Percentiles rank a stretch among this genome's conserved stretches.
phyloP scores from a whole-genome alignment of 2,797 vertebrate genomes.

The Chiloscyllium punctatum region DNA sequence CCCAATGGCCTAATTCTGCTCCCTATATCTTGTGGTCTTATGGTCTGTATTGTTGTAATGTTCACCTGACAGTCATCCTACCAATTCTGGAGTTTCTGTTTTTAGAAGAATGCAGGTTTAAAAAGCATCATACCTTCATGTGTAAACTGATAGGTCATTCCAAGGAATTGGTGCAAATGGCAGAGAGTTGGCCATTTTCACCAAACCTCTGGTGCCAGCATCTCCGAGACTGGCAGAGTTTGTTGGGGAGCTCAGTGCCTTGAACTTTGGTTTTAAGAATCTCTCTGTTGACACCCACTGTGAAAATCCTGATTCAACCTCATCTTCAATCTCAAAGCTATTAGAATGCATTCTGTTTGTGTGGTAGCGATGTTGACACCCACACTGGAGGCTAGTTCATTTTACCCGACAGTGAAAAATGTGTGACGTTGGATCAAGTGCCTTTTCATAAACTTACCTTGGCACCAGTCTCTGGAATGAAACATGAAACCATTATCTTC shows the following conservation, averaged over 20 bases:
- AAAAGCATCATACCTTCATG: too few relatives aligned
- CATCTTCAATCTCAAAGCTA: not conserved
- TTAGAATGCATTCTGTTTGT: not conserved
- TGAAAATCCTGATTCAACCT: not conserved
- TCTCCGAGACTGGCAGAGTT: not conserved
- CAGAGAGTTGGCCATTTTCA: not conserved
- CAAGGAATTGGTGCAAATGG: not conserved
- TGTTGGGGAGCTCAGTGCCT: not conserved
- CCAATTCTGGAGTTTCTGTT: too few relatives aligned
- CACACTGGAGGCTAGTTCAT: not conserved
- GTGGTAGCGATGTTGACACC: not conserved
- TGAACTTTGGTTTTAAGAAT: not conserved
- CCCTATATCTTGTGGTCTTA: too few relatives aligned
- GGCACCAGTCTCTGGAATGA: not conserved
- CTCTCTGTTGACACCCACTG: not conserved
- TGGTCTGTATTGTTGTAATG: too few relatives aligned
- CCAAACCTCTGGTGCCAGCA: not conserved
- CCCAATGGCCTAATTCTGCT: too few relatives aligned
- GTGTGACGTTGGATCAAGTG: not conserved
- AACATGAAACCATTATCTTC: not conserved
- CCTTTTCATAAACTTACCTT: not conserved
- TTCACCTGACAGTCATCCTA: too few relatives aligned
- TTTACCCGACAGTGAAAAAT: not conserved
- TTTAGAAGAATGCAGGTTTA: too few relatives aligned
- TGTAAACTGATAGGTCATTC: too few relatives aligned